Conservation (phyloP, 2,797 vertebrate species). For the Tachyglossus aculeatus region DNA sequence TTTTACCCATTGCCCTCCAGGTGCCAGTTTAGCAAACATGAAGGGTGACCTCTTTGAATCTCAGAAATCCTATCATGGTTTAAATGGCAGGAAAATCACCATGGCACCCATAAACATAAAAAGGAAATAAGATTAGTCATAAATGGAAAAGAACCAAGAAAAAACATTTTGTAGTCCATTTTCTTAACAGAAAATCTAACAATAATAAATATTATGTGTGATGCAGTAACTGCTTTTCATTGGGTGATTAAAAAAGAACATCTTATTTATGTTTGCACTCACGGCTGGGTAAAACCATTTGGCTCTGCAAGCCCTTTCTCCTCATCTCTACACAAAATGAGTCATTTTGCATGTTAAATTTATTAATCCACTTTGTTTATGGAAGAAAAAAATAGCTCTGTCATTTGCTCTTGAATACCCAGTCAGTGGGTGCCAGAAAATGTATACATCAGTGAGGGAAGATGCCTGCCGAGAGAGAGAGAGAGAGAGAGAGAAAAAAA, state of each 20-base stretch:
- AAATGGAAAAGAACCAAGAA: conserved; percentile 19
- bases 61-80: background rate
- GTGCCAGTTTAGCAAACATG: background rate
- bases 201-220: conserved; percentile 30
- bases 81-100: background rate
- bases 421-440: conserved; percentile 28
- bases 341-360: conserved; percentile 8
- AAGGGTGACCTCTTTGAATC: background rate
- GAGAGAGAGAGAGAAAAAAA: background rate
- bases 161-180: conserved; percentile 37
- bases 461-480: background rate
- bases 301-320: conserved; percentile 8
- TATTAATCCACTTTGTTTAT: conserved; percentile 50
- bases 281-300: conserved; percentile 19
- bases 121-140: background rate
- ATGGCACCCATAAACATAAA: background rate
- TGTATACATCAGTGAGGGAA: conserved; percentile 26
- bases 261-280: conserved; percentile 15
- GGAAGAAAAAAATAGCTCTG: conserved; percentile 43
- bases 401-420: conserved; percentile 23
- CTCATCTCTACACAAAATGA: conserved; percentile 27
- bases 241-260: conserved; percentile 35
- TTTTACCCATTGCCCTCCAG: background rate
- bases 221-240: conserved; percentile 7
- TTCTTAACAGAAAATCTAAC: conserved; percentile 36